phyloP scores from a whole-genome alignment of 2,113 vertebrate species.

The Motacilla tschutschensis region DNA sequence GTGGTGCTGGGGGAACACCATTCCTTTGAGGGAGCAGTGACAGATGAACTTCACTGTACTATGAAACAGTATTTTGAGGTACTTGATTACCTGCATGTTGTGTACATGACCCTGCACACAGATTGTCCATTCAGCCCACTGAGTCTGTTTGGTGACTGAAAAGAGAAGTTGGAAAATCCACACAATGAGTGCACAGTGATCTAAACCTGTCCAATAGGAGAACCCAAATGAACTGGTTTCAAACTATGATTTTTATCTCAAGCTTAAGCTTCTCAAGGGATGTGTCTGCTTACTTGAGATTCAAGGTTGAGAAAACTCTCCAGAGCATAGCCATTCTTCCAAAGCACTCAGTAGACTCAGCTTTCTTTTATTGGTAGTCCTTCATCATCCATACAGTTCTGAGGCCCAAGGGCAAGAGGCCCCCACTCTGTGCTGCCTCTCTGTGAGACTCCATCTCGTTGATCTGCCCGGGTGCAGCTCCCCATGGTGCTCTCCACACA shows the following conservation, averaged over 20 bases:
- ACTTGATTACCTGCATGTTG: neutral
- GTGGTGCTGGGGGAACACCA: neutral
- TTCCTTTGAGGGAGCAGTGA: neutral
- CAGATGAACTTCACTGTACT: neutral
- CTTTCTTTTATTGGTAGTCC: neutral
- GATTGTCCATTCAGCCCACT: neutral
- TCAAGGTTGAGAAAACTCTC: neutral
- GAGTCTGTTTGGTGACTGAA: neutral
- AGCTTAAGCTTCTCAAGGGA: neutral
- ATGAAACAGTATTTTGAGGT: neutral
- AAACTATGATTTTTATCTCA: neutral
- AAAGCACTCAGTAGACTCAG: neutral
- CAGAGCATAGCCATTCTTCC: neutral
- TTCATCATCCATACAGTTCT: rapidly evolving
- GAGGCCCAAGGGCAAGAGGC: neutral
- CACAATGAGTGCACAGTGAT: neutral
- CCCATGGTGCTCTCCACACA: rapidly evolving
- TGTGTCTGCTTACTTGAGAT: neutral
- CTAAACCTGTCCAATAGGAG: neutral
- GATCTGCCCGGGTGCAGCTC: neutral
- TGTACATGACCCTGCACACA: neutral
- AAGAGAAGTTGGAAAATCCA: neutral
- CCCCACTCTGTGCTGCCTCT: neutral
- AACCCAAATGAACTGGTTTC: neutral
- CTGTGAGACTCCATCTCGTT: neutral